Base-by-base conservation (phyloP, 2,888 invertebrate genomes). In the Clostera curtula region DNA sequence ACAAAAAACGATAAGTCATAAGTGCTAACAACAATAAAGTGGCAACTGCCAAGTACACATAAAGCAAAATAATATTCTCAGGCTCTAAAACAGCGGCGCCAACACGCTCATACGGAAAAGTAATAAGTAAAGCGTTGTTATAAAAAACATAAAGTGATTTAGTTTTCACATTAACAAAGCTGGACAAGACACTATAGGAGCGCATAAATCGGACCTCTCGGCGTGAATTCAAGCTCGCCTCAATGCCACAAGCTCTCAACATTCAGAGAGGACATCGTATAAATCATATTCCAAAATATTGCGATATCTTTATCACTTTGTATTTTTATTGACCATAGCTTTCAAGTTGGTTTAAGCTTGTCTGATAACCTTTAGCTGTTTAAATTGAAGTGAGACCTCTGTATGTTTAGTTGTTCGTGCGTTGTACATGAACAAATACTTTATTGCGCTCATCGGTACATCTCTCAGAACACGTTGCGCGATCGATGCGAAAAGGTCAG, bases 121-220 rank as follows among this genome's bases (percentile, higher is more conserved):
- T 39, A 40, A 50, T 47, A 49, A 49, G 43, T 40, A 43, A 55
- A 40, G 47, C 40, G 24, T 39, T 43, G 36, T 43, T 42, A 44
- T 47, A 43, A 56, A 49, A 49, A 56, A 56, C 41, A 46, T 43
- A 46, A 40, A 42, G 57, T 69, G 74, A 74, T 75, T 77, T 76
- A 76, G 72, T 69, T 72, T 73, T 69, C 59, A 63, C 75, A 77
- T 79, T 75, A 76, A 80, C 75, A 69, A 75, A 72, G 65, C 68
- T 15, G 64, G 71, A 79, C 79, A 75, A 65, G 72, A 59, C 55
- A 59, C 61, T 73, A 74, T 70, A 70, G 67, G 68, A 66, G 63
- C 57, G 63, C 68, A 76, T 76, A 75, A 75, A 76, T 76, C 58
- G 71, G 52, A 59, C 40, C 75, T 68, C 73, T 75, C 67, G 66